phyloP scores from a whole-genome alignment of 2,797 vertebrate species.

The Petrocephalus sullivani region DNA sequence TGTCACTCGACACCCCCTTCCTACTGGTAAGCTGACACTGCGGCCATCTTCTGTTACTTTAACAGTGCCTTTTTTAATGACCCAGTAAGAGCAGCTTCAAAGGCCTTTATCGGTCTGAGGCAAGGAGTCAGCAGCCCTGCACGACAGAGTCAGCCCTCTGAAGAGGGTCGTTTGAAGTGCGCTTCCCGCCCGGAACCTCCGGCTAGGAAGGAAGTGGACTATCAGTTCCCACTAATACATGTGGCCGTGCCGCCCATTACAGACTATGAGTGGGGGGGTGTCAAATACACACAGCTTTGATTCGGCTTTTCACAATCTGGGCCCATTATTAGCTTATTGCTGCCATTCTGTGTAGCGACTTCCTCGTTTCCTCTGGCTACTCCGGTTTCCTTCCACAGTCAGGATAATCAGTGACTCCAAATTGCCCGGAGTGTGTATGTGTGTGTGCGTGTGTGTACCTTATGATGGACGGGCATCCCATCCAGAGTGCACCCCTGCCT shows the following conservation, averaged over 20 bases:
- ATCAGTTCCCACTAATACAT: background rate
- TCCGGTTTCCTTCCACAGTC: background rate
- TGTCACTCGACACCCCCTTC: conserved; percentile 32
- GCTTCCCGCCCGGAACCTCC: background rate
- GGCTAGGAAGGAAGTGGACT: conserved; percentile 10
- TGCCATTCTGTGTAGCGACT: background rate
- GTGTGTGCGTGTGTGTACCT: background rate
- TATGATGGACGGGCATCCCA: background rate
- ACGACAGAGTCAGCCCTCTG: background rate
- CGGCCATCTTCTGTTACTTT: conserved; percentile 48
- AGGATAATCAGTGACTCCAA: background rate
- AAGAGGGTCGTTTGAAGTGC: background rate
- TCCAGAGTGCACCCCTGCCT: background rate
- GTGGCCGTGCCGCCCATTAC: background rate
- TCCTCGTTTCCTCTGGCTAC: background rate
- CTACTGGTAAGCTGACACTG: conserved; percentile 32
- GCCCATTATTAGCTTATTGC: background rate
- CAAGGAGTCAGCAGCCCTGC: background rate
- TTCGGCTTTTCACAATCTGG: background rate
- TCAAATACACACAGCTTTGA: background rate
- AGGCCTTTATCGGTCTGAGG: conserved; percentile 20
- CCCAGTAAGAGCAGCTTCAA: conserved; percentile 44
- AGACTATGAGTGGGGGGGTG: background rate
- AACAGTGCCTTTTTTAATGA: conserved; percentile 31
- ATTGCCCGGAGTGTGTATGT: background rate